Base-by-base conservation (phyloP, 2,797 vertebrate species). In the Picus viridis region DNA sequence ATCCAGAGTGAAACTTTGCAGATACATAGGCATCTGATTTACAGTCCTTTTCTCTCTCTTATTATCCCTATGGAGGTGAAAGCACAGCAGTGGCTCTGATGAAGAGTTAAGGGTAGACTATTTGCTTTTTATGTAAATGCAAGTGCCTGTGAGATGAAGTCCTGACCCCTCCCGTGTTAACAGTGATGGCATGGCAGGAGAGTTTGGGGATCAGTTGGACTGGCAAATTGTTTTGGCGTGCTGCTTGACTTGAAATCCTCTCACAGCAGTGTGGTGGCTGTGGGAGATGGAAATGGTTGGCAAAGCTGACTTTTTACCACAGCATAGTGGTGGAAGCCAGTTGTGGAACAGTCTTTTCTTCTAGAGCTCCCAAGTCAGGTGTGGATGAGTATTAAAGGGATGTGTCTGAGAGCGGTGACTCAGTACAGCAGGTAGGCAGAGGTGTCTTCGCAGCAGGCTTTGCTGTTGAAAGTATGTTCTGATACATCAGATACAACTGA, bases 251-350 rank as follows among this genome's bases (percentile, higher is more conserved):
- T 75, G 8, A 53, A 39, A 56, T 69, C 19, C 83, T 36, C 49
- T 0, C 0, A 6, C n/a, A 80, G 1, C 53, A 70, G 2, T 0
- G 1, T 65, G 62, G 23, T 89, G 57, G 29, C 26, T 67, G 0
- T 75, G 67, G 69, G 57, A 67, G 53, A 9, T 53, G 39, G n/a
- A 34, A 7, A 24, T 64, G 23, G 8, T 54, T 77, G 67, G 54
- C 32, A 74, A 78, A 83, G n/a, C 34, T 77, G 24, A 57, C 20
- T 64, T 34, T 41, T 30, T 24, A 68, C 27, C 49, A 36, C 29
- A 47, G 11, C 2, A 3, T 51, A 24, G 30, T 81, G 41, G 12
- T 4, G 2, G 34, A 85, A 87, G 29, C 49, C 62, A 70, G 0
- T 10, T 81, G 34, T 79, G 34, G n/a, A 82, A 20, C 16, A 59